Evolutionary conservation across 2,113 vertebrate species (phyloP).

Genomic region (Gnathonemus echidnorhynchus): DNA sequence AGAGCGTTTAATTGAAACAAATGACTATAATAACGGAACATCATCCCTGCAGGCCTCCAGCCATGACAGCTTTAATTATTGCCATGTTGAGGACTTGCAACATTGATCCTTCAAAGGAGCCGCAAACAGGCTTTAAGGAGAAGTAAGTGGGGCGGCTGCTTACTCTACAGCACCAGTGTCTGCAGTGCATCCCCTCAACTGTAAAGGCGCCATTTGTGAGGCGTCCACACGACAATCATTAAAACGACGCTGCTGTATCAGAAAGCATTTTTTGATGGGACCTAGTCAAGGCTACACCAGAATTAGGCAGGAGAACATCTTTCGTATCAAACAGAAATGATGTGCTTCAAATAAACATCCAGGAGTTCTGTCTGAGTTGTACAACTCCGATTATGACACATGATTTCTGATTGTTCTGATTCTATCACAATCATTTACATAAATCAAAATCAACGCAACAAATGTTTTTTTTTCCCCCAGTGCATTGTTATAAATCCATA

Average conservation of each 20-base stretch:
- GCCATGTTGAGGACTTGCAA: conserved; percentile 78
- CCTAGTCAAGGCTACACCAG: neutral
- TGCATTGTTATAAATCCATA: neutral
- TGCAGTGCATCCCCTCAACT: neutral
- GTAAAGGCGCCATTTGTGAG: neutral
- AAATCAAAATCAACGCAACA: neutral
- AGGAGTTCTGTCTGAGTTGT: neutral
- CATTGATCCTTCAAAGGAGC: conserved; percentile 85
- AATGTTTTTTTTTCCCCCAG: neutral
- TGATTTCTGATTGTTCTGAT: neutral
- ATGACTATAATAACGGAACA: conserved; percentile 97
- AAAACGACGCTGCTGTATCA: neutral
- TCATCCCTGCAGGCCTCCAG: conserved; percentile 90
- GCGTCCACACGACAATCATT: neutral
- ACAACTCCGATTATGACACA: neutral
- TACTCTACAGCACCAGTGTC: neutral
- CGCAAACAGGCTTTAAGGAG: conserved; percentile 45
- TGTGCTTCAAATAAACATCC: neutral
- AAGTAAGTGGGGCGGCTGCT: conserved; percentile 17
- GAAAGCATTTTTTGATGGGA: neutral
- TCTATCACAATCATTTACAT: neutral
- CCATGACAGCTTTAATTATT: conserved; percentile 94
- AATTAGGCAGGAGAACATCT: neutral
- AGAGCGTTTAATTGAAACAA: conserved; percentile 99
- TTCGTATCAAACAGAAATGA: neutral